Evolutionary conservation across 2,113 vertebrate genomes (phyloP).

Genomic region (Anarrhichthys ocellatus): DNA sequence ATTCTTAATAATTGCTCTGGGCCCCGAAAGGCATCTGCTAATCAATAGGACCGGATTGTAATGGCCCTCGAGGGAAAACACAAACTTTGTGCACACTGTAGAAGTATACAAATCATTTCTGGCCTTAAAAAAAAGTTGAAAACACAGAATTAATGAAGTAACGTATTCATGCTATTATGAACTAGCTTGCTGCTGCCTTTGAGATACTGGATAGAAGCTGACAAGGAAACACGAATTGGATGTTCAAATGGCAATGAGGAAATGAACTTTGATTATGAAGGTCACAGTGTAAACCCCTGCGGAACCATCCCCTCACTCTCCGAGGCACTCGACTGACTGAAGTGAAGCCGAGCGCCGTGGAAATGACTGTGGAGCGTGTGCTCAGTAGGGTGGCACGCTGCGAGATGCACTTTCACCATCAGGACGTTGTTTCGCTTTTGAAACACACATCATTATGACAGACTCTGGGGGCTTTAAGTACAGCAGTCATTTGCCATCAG

Average conservation of each 20-base stretch:
- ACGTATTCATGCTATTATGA: slow-evolving; percentile 14
- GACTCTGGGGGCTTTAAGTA: slow-evolving; percentile 26
- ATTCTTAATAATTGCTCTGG: slow-evolving; percentile 60
- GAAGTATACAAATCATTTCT: slow-evolving; percentile 63
- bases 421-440: slow-evolving; percentile 42
- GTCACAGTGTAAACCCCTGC: slow-evolving; percentile 7
- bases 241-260: neutral
- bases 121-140: slow-evolving; percentile 74
- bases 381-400: slow-evolving; percentile 35
- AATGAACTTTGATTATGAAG: slow-evolving; percentile 34
- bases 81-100: slow-evolving; percentile 40
- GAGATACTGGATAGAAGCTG: neutral
- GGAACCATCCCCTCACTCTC: neutral
- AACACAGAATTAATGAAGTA: slow-evolving; percentile 51
- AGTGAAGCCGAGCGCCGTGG: slow-evolving; percentile 11
- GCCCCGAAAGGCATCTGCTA: slow-evolving; percentile 58
- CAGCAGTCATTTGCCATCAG: slow-evolving; percentile 39
- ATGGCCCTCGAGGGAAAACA: slow-evolving; percentile 39
- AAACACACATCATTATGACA: slow-evolving; percentile 56
- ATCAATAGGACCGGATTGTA: slow-evolving; percentile 73
- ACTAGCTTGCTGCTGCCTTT: neutral
- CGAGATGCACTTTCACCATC: slow-evolving; percentile 39
- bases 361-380: slow-evolving; percentile 21
- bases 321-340: slow-evolving; percentile 18
- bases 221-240: slow-evolving; percentile 1